Conservation (phyloP, 2,113 vertebrate genomes). For the zebrafish (Danio rerio) region GRCz12tu NC_133191.1:14510001-14510500, state of each 20-base stretch:
- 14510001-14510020: slow-evolving; percentile 24
- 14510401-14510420: slow-evolving; percentile 32
- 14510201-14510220: neutral
- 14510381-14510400: slow-evolving; percentile 1
- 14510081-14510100: neutral
- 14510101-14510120: slow-evolving; percentile 1
- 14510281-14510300: neutral
- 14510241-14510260: neutral
- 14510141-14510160: slow-evolving; percentile 33
- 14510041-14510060: slow-evolving; percentile 1
- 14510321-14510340: slow-evolving; percentile 37
- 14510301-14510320: slow-evolving; percentile 3
- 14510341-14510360: slow-evolving; percentile 37
- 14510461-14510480: slow-evolving; percentile 35
- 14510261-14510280: neutral
- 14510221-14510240: neutral
- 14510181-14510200: neutral
- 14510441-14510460: neutral
- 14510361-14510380: slow-evolving; percentile 39
- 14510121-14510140: neutral
- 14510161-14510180: neutral
- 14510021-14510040: slow-evolving; percentile 5
- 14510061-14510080: neutral
- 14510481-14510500: neutral
- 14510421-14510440: slow-evolving; percentile 5